Conservation (phyloP, 2,888 invertebrate species). For the Morinoia aosen region DNA sequence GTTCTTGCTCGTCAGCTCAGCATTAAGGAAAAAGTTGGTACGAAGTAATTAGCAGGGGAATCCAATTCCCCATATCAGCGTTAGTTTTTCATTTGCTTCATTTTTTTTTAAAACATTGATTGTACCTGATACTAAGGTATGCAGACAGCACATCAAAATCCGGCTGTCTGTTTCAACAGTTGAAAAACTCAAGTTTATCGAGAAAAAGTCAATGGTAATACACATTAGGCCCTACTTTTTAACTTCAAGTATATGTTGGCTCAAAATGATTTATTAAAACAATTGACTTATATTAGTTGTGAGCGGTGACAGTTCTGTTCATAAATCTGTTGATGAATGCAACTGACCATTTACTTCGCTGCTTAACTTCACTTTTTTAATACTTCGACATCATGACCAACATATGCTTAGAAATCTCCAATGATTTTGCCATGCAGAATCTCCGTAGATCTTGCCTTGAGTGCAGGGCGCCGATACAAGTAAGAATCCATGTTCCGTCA, state of each 20-base stretch:
- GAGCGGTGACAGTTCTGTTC: neutral
- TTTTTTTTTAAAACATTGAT: neutral
- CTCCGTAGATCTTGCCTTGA: neutral
- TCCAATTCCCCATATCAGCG: neutral
- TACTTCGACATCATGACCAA: neutral
- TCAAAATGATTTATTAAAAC: neutral
- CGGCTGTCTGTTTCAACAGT: neutral
- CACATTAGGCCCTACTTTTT: neutral
- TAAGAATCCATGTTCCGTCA: neutral
- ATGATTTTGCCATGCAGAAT: too few relatives aligned
- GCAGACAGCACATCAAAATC: neutral
- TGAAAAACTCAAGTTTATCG: neutral
- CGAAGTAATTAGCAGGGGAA: neutral
- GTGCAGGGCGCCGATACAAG: neutral
- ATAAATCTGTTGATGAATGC: neutral
- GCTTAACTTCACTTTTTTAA: neutral
- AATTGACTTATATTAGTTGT: neutral
- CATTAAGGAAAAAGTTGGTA: neutral
- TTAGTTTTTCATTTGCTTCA: neutral
- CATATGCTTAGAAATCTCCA: neutral
- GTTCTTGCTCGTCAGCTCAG: neutral
- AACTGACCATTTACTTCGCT: neutral
- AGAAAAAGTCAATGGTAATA: too few relatives aligned
- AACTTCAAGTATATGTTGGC: neutral
- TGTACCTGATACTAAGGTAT: neutral